Percentiles rank a stretch among this genome's conserved stretches.
These are phyloP conservation scores for Lasioglossum albipes DNA, from an alignment of 1,140 invertebrate genomes.

Conservation along the genomic window DNA sequence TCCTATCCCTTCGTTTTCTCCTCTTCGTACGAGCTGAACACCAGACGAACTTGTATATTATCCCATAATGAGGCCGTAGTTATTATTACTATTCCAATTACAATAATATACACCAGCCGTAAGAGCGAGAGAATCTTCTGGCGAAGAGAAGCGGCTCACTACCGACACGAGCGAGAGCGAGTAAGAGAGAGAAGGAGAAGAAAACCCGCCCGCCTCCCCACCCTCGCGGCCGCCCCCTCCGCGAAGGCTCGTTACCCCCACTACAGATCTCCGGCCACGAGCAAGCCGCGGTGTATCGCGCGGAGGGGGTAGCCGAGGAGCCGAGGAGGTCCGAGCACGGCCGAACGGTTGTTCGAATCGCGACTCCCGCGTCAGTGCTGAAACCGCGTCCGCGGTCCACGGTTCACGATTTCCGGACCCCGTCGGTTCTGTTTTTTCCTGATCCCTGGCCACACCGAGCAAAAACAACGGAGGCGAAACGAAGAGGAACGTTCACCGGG, in stretches of 20 bases:
- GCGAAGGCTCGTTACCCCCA: constrained; percentile 50
- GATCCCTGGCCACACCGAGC: constrained; percentile 17
- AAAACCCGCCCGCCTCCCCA: constrained; percentile 26
- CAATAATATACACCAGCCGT: not conserved
- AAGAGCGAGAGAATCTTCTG: not conserved
- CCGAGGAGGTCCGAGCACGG: constrained; percentile 70
- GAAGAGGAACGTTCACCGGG: not conserved
- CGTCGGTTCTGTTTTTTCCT: constrained; percentile 55
- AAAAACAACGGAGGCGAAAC: not conserved
- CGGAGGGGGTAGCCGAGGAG: constrained; percentile 66
- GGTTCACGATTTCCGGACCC: constrained; percentile 78
- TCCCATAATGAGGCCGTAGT: too few species aligned
- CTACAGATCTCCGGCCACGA: constrained; percentile 28
- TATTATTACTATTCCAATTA: too few species aligned
- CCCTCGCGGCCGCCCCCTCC: constrained; percentile 13
- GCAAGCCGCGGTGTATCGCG: constrained; percentile 62
- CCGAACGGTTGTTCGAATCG: constrained; percentile 79
- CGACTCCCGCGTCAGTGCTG: constrained; percentile 79
- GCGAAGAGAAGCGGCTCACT: constrained; percentile 21
- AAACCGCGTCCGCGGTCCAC: constrained; percentile 80
- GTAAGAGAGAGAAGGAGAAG: constrained; percentile 22
- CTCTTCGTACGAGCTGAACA: too few species aligned
- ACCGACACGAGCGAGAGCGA: constrained; percentile 20
- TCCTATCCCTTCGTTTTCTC: too few species aligned
- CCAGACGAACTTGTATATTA: too few species aligned